phyloP scores from a whole-genome alignment of 2,888 invertebrate genomes.

The Drosophila limbata region DNA sequence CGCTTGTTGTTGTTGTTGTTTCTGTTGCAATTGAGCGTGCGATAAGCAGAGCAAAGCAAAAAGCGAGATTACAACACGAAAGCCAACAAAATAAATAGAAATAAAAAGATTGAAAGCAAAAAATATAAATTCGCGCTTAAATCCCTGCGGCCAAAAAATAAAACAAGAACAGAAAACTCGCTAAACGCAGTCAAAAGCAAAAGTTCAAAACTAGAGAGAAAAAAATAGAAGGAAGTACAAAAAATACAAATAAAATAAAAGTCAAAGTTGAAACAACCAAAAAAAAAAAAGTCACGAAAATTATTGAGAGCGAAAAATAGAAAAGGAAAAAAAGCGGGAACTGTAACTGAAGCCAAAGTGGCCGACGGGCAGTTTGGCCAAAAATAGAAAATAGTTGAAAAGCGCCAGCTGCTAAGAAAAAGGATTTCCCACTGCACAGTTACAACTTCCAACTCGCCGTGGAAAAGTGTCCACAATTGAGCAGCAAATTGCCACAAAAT shows the following conservation, averaged over 20 bases:
- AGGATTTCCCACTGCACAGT: neutral
- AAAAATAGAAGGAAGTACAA: conserved; percentile 15
- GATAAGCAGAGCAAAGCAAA: conserved; percentile 34
- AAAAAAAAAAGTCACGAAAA: conserved; percentile 14
- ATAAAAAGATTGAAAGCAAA: conserved; percentile 34
- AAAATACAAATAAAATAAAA: conserved; percentile 20
- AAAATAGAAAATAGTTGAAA: conserved; percentile 2
- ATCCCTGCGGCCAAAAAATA: conserved; percentile 18
- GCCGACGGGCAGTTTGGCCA: conserved; percentile 12
- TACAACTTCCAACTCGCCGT: neutral
- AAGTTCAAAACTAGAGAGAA: conserved; percentile 50
- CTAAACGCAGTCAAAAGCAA: conserved; percentile 62
- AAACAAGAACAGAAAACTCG: conserved; percentile 26
- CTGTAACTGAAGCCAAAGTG: conserved; percentile 27
- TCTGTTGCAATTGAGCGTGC: conserved; percentile 57
- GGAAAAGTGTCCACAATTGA: conserved; percentile 55
- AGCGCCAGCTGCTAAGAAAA: conserved; percentile 31
- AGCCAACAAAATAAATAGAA: conserved; percentile 47
- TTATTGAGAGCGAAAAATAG: conserved; percentile 29
- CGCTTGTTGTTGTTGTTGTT: conserved; percentile 29
- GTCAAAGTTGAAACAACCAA: conserved; percentile 16
- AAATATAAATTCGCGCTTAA: conserved; percentile 21
- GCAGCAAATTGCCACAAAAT: conserved; percentile 58
- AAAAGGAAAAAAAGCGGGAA: conserved; percentile 3
- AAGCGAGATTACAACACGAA: conserved; percentile 34